Evolutionary conservation across 2,113 vertebrate species (phyloP).

Genomic region (Cygnus atratus): DNA sequence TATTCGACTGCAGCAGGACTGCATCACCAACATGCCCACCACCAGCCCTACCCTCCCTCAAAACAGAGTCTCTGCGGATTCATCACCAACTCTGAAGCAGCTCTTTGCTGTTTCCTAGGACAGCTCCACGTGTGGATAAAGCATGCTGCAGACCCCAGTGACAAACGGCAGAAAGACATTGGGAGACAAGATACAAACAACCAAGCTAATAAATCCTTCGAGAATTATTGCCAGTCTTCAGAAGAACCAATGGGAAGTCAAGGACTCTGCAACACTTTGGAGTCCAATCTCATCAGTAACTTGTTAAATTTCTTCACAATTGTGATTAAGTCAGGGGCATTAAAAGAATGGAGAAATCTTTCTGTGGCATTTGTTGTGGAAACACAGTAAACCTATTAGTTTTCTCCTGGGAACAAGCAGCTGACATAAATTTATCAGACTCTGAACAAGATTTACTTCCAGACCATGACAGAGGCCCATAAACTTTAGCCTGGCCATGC

Average conservation of each 20-base stretch:
- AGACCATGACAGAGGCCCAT: background rate
- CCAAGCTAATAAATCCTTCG: background rate
- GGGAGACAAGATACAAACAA: background rate
- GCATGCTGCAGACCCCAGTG: background rate
- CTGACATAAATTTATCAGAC: background rate
- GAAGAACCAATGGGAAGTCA: background rate
- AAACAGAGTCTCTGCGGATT: background rate
- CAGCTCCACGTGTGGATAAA: background rate
- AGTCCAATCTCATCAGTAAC: background rate
- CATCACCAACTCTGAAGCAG: background rate
- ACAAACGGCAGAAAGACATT: background rate
- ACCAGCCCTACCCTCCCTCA: background rate
- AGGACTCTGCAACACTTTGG: background rate
- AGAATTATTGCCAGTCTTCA: background rate
- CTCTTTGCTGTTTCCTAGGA: background rate
- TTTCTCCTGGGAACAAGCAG: background rate
- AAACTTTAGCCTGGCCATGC: background rate
- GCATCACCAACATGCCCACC: accelerated
- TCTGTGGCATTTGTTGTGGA: background rate
- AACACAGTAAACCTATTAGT: background rate
- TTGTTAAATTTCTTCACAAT: background rate
- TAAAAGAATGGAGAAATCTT: background rate
- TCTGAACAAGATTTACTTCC: background rate
- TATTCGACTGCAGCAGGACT: background rate
- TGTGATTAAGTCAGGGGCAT: background rate